phyloP scores from a whole-genome alignment of 2,888 invertebrate species.

The Caenorhabditis parvicauda region DNA sequence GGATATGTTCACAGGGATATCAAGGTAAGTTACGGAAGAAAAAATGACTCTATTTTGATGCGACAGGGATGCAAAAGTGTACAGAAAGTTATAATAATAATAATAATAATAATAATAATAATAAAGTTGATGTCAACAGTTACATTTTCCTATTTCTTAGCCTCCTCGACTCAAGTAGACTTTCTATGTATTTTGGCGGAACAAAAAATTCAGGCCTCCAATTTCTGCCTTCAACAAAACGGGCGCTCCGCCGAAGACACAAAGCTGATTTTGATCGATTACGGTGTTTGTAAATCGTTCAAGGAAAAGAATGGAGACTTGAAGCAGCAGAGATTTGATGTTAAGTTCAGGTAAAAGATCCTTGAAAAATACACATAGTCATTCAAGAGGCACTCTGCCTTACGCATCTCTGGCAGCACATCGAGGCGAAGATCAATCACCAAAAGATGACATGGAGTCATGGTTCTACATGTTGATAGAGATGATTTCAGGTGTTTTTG shows the following conservation, averaged over 20 bases:
- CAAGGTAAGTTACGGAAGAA: conserved; percentile 28
- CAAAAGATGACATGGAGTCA: conserved; percentile 58
- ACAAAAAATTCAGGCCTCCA: conserved; percentile 55
- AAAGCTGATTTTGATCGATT: conserved; percentile 52
- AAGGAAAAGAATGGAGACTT: conserved; percentile 41
- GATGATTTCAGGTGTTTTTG: conserved; percentile 40
- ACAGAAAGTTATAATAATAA: no score
- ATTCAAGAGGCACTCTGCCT: conserved; percentile 50
- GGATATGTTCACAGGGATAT: conserved; percentile 56
- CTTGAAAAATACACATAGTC: not conserved
- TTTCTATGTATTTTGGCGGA: no score
- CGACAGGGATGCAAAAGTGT: no score
- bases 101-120: no score
- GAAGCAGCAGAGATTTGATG: conserved; percentile 34
- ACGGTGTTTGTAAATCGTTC: conserved; percentile 54
- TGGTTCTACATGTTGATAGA: conserved; percentile 59
- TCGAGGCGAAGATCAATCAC: conserved; percentile 52
- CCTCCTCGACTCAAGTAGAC: no score
- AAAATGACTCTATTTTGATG: no score
- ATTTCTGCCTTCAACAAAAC: conserved; percentile 45
- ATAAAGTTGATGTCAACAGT: no score
- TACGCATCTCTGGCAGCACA: conserved; percentile 59
- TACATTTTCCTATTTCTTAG: no score
- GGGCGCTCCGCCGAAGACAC: conserved; percentile 24
- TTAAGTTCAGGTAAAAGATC: conserved; percentile 28